These are phyloP conservation scores for Ornithoptera priamus DNA, from an alignment of 2,888 invertebrate species.

Conservation along the genomic window DNA sequence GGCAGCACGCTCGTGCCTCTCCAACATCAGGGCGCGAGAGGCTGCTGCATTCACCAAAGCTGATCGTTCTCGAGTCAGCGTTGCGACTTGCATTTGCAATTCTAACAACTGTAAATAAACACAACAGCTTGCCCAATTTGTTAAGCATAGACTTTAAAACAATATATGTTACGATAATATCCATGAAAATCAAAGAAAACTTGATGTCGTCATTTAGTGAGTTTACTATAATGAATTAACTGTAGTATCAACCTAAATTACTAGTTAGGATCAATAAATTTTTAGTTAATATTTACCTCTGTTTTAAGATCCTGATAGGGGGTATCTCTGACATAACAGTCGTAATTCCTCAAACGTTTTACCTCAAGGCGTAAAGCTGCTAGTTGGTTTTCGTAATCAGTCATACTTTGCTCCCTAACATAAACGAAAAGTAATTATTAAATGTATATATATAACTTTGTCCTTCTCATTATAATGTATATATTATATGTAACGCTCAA, in stretches of 20 bases:
- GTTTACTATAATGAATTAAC: background rate
- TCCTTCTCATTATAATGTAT: too few species aligned
- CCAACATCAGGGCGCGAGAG: constrained; percentile 67
- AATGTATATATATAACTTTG: too few species aligned
- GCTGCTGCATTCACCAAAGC: constrained; percentile 63
- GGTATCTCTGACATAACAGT: constrained; percentile 60
- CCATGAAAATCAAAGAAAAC: too few species aligned
- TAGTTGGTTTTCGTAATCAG: constrained; percentile 61
- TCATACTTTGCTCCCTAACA: constrained; percentile 61
- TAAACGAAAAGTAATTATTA: too few species aligned
- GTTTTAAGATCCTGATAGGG: constrained; percentile 61
- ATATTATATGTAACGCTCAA: too few species aligned
- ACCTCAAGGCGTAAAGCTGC: constrained; percentile 61
- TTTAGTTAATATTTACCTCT: constrained; percentile 47
- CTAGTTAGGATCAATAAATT: background rate
- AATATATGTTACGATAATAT: too few species aligned
- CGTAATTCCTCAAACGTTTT: constrained; percentile 59
- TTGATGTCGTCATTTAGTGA: too few species aligned
- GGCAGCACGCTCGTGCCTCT: constrained; percentile 68
- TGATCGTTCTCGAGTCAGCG: constrained; percentile 59
- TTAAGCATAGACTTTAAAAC: too few species aligned
- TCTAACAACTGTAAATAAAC: constrained; percentile 51
- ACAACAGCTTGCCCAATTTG: too few species aligned
- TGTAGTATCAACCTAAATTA: background rate
- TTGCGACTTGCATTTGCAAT: constrained; percentile 65